phyloP scores from a whole-genome alignment of 2,888 invertebrate genomes.

The Stictocephala bisonia region DNA sequence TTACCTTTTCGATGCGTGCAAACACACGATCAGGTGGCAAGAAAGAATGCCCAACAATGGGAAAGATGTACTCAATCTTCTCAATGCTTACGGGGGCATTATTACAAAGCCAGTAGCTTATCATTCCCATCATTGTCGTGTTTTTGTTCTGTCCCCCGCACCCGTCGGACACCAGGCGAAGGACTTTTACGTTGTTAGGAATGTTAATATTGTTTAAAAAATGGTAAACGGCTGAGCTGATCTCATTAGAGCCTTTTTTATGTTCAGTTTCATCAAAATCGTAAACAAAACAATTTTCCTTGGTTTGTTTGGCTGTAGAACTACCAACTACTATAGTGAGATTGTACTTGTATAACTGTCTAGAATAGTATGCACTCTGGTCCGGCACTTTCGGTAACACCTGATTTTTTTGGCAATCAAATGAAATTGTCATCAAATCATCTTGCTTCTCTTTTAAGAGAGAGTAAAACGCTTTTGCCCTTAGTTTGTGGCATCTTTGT shows the following conservation, averaged over 20 bases:
- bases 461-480: background rate
- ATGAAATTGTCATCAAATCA: background rate
- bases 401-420: constrained; percentile 39
- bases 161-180: constrained; percentile 50
- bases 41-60: constrained; percentile 49
- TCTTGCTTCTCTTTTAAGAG: background rate
- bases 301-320: constrained; percentile 14
- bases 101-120: constrained; percentile 43
- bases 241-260: background rate
- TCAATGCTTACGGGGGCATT: background rate
- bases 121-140: constrained; percentile 49
- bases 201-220: constrained; percentile 21
- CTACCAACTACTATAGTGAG: constrained; percentile 13
- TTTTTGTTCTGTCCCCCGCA: constrained; percentile 55
- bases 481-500: background rate
- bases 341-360: constrained; percentile 30
- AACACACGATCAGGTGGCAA: constrained; percentile 52
- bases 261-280: background rate
- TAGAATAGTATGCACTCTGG: constrained; percentile 42
- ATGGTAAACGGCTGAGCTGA: background rate
- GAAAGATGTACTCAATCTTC: constrained; percentile 2
- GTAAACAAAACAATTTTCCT: constrained; percentile 22
- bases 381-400: constrained; percentile 34
- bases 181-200: constrained; percentile 11
- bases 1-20: constrained; percentile 48